A percentile compares a stretch with the other conserved stretches of the same genome.
Conservation (phyloP, 2,797 vertebrate genomes). For the Scolopax rusticola region DNA sequence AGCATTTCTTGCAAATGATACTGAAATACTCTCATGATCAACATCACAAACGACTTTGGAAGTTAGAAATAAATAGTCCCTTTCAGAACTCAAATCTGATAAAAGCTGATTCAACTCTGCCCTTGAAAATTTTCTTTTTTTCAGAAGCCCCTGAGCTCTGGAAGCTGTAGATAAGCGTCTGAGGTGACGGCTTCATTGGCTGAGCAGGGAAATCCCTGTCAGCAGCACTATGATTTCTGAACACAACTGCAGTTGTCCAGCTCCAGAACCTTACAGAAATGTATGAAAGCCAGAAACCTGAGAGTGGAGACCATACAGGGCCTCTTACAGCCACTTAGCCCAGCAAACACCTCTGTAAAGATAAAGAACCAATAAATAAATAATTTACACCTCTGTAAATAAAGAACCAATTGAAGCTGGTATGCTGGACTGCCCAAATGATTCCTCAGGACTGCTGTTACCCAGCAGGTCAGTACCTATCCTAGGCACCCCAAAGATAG, state of each 20-base stretch:
- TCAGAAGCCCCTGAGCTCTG: neutral
- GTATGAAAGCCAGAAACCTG: constrained; percentile 13
- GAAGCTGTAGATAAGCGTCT: neutral
- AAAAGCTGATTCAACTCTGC: neutral
- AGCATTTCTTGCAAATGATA: neutral
- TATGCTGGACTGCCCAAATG: neutral
- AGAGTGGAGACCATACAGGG: neutral
- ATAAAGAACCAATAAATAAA: too few relatives aligned
- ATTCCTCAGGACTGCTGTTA: neutral
- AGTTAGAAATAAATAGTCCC: neutral
- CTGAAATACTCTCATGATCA: neutral
- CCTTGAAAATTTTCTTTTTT: neutral
- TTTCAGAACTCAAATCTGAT: neutral
- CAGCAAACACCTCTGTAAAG: constrained; percentile 39
- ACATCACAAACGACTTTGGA: neutral
- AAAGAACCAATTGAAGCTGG: neutral
- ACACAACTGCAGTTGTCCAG: neutral
- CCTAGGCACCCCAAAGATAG: neutral
- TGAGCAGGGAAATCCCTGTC: neutral
- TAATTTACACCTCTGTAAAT: constrained; percentile 8
- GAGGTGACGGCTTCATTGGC: neutral
- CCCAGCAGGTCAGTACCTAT: neutral
- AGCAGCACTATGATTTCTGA: neutral
- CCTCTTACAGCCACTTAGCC: neutral
- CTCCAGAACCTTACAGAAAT: neutral